phyloP scores from a whole-genome alignment of 2,888 invertebrate species.

The Labia minor region DNA sequence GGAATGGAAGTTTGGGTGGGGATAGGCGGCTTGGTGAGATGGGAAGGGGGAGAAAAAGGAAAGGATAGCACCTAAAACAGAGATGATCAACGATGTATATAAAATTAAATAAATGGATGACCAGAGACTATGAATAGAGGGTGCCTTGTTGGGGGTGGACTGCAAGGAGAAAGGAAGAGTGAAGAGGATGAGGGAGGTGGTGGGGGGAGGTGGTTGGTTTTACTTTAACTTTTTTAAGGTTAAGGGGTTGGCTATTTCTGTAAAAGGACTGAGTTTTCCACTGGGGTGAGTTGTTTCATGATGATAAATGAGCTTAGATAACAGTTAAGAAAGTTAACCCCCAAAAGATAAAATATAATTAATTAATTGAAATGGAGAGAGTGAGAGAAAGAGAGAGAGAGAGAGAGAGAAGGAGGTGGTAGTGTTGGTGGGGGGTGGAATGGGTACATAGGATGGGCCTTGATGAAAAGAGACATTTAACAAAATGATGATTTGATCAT shows the following conservation, averaged over 20 bases:
- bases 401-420: no score
- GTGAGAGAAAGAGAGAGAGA: no score
- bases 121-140: slow-evolving; percentile 3
- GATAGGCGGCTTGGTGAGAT: no score
- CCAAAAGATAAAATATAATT: slow-evolving; percentile 9
- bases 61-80: neutral
- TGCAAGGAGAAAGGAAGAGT: no score
- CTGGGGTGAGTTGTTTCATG: neutral
- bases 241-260: slow-evolving; percentile 13
- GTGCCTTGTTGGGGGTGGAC: neutral
- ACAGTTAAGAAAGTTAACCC: slow-evolving; percentile 13
- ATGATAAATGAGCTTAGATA: slow-evolving; percentile 13
- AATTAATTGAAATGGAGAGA: neutral
- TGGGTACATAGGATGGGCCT: no score
- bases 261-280: neutral
- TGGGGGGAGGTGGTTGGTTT: neutral
- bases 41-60: neutral
- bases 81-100: slow-evolving; percentile 13
- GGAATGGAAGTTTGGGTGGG: no score
- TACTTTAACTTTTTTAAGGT: slow-evolving; percentile 13
- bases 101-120: slow-evolving; percentile 13
- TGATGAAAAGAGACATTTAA: no score
- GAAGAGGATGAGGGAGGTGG: neutral
- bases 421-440: no score
- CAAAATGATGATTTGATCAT: no score